Conservation (phyloP, 1,140 invertebrate genomes). For the Vanessa atalanta region DNA sequence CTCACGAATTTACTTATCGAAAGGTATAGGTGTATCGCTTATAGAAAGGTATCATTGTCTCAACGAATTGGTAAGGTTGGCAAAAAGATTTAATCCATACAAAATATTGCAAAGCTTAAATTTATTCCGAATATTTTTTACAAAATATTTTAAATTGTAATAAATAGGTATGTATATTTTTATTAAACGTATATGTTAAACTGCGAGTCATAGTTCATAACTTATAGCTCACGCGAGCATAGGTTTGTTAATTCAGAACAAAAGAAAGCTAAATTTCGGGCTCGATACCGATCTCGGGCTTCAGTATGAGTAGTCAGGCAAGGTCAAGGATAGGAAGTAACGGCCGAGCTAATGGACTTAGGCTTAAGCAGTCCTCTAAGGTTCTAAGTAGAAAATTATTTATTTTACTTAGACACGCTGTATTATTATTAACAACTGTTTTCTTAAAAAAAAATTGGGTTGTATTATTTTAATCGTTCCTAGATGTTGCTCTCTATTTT, state of each 20-base stretch:
- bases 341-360: constrained; percentile 42
- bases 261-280: constrained; percentile 37
- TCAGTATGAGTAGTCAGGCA: constrained; percentile 31
- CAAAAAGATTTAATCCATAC: too few species aligned
- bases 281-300: constrained; percentile 38
- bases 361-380: constrained; percentile 24
- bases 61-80: too few species aligned
- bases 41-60: too few species aligned
- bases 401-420: background rate
- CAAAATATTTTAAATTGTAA: too few species aligned
- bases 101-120: too few species aligned
- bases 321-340: constrained; percentile 45
- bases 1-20: too few species aligned
- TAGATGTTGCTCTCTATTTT: too few species aligned
- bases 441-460: too few species aligned
- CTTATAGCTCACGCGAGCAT: constrained; percentile 16
- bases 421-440: background rate
- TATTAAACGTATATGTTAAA: background rate
- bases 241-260: constrained; percentile 17
- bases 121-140: too few species aligned
- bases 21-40: too few species aligned
- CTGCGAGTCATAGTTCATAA: constrained; percentile 2
- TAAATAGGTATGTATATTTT: too few species aligned
- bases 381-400: constrained; percentile 19
- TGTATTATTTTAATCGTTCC: too few species aligned